A percentile compares a stretch with the other conserved stretches of the same genome.
phyloP scores from a whole-genome alignment of 2,113 vertebrate genomes.

The Tragelaphus buxtoni region DNA sequence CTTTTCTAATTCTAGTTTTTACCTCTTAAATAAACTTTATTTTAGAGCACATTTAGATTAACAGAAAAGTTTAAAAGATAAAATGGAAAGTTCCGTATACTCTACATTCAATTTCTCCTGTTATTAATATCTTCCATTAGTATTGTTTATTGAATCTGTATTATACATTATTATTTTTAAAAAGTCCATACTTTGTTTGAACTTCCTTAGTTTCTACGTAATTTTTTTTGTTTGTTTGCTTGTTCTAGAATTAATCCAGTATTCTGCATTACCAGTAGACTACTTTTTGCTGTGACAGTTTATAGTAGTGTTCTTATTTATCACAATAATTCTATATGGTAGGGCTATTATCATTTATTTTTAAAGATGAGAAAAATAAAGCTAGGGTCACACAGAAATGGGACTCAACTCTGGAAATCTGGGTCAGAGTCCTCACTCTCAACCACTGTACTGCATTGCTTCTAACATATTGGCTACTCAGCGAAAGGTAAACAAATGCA shows the following conservation, averaged over 20 bases:
- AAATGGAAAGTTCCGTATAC: neutral
- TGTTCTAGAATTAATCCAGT: neutral
- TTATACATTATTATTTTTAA: neutral
- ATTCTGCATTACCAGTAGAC: neutral
- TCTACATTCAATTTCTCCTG: neutral
- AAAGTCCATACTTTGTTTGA: neutral
- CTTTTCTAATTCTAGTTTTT: constrained; percentile 11
- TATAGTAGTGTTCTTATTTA: neutral
- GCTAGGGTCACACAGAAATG: neutral
- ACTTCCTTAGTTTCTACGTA: neutral
- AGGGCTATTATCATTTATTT: neutral
- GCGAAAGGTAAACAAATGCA: neutral
- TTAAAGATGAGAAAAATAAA: neutral
- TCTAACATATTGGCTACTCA: neutral
- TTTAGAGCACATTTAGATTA: constrained; percentile 13
- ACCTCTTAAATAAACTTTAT: neutral
- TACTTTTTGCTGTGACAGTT: neutral
- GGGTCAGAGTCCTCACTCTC: neutral
- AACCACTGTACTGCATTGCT: neutral
- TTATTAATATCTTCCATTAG: neutral
- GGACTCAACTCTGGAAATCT: neutral
- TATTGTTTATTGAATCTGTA: neutral
- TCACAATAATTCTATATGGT: neutral
- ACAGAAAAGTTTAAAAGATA: neutral
- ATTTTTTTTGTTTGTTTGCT: neutral